Evolutionary conservation across 2,113 vertebrate genomes (phyloP).

Genomic region (Heterocephalus glaber): DNA sequence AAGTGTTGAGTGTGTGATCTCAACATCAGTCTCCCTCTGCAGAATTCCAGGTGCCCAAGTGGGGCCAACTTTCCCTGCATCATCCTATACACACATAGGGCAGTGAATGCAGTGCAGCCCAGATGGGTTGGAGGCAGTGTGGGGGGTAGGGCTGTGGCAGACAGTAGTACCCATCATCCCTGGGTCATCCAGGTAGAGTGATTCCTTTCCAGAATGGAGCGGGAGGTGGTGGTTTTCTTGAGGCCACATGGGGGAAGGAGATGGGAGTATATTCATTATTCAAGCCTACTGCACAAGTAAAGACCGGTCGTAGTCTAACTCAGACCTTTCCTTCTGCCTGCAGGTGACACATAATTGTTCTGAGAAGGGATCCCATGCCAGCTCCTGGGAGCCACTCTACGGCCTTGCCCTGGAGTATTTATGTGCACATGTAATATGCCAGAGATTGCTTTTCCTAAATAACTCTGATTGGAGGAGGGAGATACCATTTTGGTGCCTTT

Average conservation of each 20-base stretch:
- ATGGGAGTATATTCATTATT: neutral
- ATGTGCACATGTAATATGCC: neutral
- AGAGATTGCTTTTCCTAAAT: neutral
- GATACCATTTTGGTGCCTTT: neutral
- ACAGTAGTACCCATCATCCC: neutral
- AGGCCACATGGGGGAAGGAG: neutral
- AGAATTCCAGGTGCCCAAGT: neutral
- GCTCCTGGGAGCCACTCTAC: neutral
- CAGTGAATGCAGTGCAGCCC: fast-evolving
- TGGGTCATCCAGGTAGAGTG: neutral
- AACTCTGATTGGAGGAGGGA: neutral
- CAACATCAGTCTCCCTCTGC: neutral
- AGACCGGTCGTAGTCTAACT: neutral
- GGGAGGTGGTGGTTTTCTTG: neutral
- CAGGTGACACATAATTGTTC: neutral
- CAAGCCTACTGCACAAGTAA: neutral
- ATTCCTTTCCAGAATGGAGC: neutral
- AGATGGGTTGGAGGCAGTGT: too few relatives aligned
- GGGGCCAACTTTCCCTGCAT: too few relatives aligned
- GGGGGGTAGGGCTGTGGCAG: neutral
- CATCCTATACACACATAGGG: neutral
- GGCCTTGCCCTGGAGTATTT: conserved; percentile 32
- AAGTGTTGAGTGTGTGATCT: neutral
- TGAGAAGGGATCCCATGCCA: neutral
- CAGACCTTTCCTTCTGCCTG: neutral